A percentile compares a stretch with the other conserved stretches of the same genome.
These are phyloP conservation scores for Psylliodes chrysocephalus DNA, from an alignment of 2,888 invertebrate species.

Conservation along the genomic window DNA sequence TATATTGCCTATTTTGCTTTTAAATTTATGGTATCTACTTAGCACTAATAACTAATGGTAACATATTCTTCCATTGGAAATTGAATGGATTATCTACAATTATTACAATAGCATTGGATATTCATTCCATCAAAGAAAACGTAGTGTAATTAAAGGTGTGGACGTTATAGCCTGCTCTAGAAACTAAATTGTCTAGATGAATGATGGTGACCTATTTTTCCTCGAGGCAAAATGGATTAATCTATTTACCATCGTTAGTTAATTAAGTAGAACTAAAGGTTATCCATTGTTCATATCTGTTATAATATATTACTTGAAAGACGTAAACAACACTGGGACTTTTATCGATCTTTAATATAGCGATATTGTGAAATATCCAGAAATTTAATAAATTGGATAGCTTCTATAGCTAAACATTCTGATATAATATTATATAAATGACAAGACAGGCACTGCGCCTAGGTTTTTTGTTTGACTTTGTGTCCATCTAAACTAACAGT, in stretches of 20 bases:
- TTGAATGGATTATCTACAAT: too few relatives aligned
- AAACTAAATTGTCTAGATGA: not conserved
- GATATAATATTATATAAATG: too few relatives aligned
- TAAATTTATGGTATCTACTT: too few relatives aligned
- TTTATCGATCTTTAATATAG: not conserved
- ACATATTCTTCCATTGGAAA: too few relatives aligned
- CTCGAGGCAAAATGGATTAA: conserved; percentile 16
- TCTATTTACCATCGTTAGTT: conserved; percentile 25
- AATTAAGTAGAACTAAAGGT: conserved; percentile 20
- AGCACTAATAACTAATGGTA: too few relatives aligned
- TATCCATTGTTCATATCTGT: not conserved
- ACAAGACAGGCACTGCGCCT: too few relatives aligned
- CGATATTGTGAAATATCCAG: not conserved
- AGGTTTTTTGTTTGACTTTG: too few relatives aligned
- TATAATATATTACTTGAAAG: not conserved
- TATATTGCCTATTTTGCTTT: too few relatives aligned
- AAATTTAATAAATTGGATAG: not conserved
- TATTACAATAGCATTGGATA: too few relatives aligned
- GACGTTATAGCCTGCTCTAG: not conserved
- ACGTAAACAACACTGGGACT: not conserved
- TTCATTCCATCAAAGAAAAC: not conserved
- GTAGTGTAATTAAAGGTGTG: not conserved
- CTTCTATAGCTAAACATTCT: too few relatives aligned
- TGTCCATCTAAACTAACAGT: too few relatives aligned
- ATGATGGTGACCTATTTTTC: conserved; percentile 16